Evolutionary conservation across 2,888 invertebrate species (phyloP).

Genomic region (Aleiodes testaceus): DNA sequence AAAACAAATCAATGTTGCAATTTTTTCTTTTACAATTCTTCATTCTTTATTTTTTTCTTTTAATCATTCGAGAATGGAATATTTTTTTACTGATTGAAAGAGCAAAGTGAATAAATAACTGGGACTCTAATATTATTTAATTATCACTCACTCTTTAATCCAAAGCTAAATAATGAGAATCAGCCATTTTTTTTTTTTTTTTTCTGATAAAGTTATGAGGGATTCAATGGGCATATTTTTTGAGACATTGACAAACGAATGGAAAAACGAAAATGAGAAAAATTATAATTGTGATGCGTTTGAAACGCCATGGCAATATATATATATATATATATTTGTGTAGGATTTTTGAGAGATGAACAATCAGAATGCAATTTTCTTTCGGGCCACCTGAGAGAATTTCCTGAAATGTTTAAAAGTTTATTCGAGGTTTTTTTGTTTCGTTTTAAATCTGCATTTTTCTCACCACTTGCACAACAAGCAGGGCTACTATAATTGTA

Average conservation of each 20-base stretch:
- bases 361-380: constrained; percentile 47
- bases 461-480: constrained; percentile 69
- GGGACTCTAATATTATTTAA: constrained; percentile 38
- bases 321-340: constrained; percentile 23
- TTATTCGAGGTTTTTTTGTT: constrained; percentile 31
- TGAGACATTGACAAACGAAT: constrained; percentile 45
- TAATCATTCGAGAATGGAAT: constrained; percentile 32
- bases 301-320: constrained; percentile 37
- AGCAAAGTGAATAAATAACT: constrained; percentile 36
- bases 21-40: constrained; percentile 3
- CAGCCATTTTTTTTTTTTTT: constrained; percentile 53
- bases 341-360: constrained; percentile 14
- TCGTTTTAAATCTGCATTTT: constrained; percentile 67
- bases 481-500: constrained; percentile 71
- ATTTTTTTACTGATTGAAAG: constrained; percentile 25
- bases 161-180: constrained; percentile 40
- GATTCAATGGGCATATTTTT: constrained; percentile 72
- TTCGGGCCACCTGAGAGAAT: constrained; percentile 64
- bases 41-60: constrained; percentile 38
- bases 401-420: constrained; percentile 55
- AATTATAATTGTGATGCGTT: constrained; percentile 43
- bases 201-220: constrained; percentile 65
- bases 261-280: constrained; percentile 29
- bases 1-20: constrained; percentile 1
- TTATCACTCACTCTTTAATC: constrained; percentile 14